Evolutionary conservation across 2,888 invertebrate genomes (phyloP).

Genomic region (Temnothorax ravouxi): DNA sequence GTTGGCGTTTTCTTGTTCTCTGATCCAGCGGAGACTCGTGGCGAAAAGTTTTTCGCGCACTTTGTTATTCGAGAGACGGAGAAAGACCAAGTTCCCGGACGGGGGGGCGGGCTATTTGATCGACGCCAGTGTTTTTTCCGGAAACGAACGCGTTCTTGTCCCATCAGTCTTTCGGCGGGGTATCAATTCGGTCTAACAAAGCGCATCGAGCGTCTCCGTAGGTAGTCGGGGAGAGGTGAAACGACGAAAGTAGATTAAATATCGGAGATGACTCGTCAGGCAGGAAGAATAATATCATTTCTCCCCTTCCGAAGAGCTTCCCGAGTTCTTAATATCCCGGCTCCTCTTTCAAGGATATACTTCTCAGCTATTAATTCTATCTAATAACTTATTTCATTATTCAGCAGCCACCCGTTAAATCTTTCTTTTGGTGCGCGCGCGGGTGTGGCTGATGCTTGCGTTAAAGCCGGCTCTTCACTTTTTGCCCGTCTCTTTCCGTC

Average conservation of each 20-base stretch:
- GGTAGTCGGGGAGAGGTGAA: background rate
- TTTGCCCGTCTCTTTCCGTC: background rate
- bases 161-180: conserved; percentile 5
- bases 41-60: conserved; percentile 22
- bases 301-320: conserved; percentile 44
- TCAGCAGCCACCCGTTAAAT: conserved; percentile 53
- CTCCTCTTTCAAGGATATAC: conserved; percentile 54
- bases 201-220: conserved; percentile 33
- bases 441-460: conserved; percentile 11
- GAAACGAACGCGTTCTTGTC: conserved; percentile 17
- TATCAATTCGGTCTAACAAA: conserved; percentile 48
- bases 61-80: conserved; percentile 4
- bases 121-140: conserved; percentile 44
- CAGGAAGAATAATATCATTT: conserved; percentile 54
- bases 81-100: background rate
- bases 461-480: conserved; percentile 42
- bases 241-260: conserved; percentile 54
- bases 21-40: background rate
- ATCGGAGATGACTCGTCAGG: conserved; percentile 52
- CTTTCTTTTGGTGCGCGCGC: conserved; percentile 30
- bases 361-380: conserved; percentile 56
- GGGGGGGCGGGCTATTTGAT: conserved; percentile 17
- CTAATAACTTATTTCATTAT: conserved; percentile 59
- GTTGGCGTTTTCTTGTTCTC: background rate
- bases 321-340: conserved; percentile 51